These are phyloP conservation scores for Paracyclopina nana DNA, from an alignment of 1,140 invertebrate species.

Conservation along the genomic window DNA sequence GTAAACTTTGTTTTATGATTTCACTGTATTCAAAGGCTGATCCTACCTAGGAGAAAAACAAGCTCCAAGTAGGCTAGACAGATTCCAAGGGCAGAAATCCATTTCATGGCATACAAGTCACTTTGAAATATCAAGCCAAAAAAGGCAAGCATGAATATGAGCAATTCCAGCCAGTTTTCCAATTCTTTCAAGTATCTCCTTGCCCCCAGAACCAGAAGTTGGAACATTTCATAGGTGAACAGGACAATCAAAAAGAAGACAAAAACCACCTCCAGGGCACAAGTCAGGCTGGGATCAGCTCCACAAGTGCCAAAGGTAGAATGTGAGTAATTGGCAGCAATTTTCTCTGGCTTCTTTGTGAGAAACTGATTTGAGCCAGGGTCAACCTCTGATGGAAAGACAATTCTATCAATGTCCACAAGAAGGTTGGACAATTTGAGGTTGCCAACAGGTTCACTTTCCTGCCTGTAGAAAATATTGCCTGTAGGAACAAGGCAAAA, in stretches of 20 bases:
- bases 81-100: conserved; percentile 11
- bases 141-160: neutral
- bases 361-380: too few relatives aligned
- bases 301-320: too few relatives aligned
- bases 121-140: neutral
- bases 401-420: neutral
- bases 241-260: neutral
- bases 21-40: neutral
- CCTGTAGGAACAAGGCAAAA: too few relatives aligned
- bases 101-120: conserved; percentile 10
- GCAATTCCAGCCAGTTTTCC: conserved; percentile 10
- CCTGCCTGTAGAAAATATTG: neutral
- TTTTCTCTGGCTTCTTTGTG: too few relatives aligned
- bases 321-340: too few relatives aligned
- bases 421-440: neutral
- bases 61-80: conserved; percentile 11
- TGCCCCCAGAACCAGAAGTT: neutral
- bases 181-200: conserved; percentile 8
- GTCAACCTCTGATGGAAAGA: neutral
- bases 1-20: neutral
- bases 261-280: neutral
- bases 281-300: neutral
- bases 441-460: neutral
- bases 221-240: conserved; percentile 4
- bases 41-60: conserved; percentile 15